These are phyloP conservation scores for Steinernema hermaphroditum DNA, from an alignment of 2,888 invertebrate species.

Conservation along the genomic window DNA sequence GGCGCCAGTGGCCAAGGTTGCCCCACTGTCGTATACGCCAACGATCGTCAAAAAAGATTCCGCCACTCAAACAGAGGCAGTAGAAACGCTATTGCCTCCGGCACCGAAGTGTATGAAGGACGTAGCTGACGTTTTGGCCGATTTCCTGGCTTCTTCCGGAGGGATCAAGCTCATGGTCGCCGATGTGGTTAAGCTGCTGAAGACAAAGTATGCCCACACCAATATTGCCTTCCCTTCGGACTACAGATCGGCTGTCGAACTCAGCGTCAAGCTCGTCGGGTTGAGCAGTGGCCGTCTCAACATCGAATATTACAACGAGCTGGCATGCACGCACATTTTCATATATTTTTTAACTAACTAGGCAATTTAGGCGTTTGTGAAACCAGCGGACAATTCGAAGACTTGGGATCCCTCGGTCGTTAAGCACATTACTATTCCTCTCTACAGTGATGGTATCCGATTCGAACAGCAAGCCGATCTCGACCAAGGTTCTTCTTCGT, in stretches of 20 bases:
- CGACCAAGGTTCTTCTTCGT: too few relatives aligned
- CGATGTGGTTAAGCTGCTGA: background rate
- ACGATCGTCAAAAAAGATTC: too few relatives aligned
- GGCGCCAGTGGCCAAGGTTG: too few relatives aligned
- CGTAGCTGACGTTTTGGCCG: background rate
- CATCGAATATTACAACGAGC: background rate
- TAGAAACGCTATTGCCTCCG: too few relatives aligned
- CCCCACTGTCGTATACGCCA: too few relatives aligned
- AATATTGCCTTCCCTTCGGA: background rate
- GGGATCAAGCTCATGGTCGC: background rate
- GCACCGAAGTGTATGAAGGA: background rate
- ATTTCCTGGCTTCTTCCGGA: background rate
- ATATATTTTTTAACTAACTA: too few relatives aligned
- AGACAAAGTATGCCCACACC: background rate
- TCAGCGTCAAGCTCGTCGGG: background rate
- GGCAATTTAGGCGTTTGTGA: background rate
- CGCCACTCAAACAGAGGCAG: too few relatives aligned
- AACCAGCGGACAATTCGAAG: background rate
- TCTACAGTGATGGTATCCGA: too few relatives aligned
- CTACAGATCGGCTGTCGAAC: background rate
- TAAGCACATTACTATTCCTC: too few relatives aligned
- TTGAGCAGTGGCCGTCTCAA: background rate
- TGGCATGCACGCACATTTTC: background rate
- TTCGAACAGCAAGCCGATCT: too few relatives aligned
- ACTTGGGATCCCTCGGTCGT: background rate